Evolutionary conservation across 2,888 invertebrate species (phyloP), one percentile per base, ranked within the genome.

Genomic region (Philereme vetulata): DNA sequence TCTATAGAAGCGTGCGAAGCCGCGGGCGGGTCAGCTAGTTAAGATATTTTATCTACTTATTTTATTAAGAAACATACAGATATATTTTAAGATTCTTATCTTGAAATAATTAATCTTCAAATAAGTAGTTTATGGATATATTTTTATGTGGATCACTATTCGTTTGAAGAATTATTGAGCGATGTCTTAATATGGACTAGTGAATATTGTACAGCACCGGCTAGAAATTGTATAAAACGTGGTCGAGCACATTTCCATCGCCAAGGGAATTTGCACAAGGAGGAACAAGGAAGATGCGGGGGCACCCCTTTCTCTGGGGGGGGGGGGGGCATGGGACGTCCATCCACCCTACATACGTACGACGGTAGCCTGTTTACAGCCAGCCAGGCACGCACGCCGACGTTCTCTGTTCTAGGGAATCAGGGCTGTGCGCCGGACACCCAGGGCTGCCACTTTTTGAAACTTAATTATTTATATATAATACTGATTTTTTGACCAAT

Each of bases 141-240:
- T 6, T 38, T 47, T 46, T 40, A 7, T 33, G 36, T 21, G 10
- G 7, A 32, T 56, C 4, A 38, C 40, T 5, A 8, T 50, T 35
- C 50, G 50, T 46, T 36, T 7, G n/a, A 49, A 40, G 34, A 46
- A 7, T 10, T 50, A 49, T 42, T 40, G 45, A 4, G 6, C 52
- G 56, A 50, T 42, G 48, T 32, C 38, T 53, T 51, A 63, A 50
- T 53, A 36, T 42, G 55, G 58, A 40, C 47, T 53, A 51, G 57
- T 33, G 45, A 55, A 56, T 60, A 61, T 47, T 38, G 57, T 53
- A 60, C 59, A 65, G 64, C 81, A 82, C 81, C 79, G 83, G 84
- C 88, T 88, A 90, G 89, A 90, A 90, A 90, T 91, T 91, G 90
- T 92, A 90, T 91, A 92, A 92, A 92, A 92, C 90, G 91, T 91